Evolutionary conservation across 2,113 vertebrate species (phyloP), one percentile per base, ranked within the genome.

Genomic region (Prochilodus magdalenae): DNA sequence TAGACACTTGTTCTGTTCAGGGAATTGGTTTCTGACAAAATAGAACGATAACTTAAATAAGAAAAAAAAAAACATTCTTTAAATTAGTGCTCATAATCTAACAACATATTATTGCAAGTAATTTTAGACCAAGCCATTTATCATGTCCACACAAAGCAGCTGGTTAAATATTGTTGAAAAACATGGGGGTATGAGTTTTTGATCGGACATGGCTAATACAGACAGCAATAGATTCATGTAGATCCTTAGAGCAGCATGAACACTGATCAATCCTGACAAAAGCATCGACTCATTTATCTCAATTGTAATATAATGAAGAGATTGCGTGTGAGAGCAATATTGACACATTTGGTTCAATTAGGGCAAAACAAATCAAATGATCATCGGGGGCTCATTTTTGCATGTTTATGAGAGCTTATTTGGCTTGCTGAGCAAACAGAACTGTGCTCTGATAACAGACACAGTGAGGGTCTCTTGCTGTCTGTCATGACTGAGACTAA

Each of bases 381-480:
- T 80, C 24, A 79, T 77, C 11, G 27, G 53, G 29, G 72, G 44
- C 53, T 78, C 53, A 73, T 51, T 57, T 16, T 24, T 49, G 59
- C 2, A 20, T 12, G 44, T 62, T 73, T 62, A 26, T 27, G n/a
- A 29, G n/a, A 16, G 59, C 40, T 30, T 80, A 55, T 70, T 66
- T 69, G 74, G 22, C 11, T 71, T 40, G 83, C 26, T 49, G 84
- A 66, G 84, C 85, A 88, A 88, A 84, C 89, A 91, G 84, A 84
- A 83, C 89, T 88, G 89, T 90, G 90, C 91, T 86, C 4, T 67
- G 86, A 47, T 91, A 92, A 92, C 90, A 90, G 90, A 91, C 89
- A 90, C 91, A 90, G 88, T 0, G 36, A 59, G 90, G 86, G 88
- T 90, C 90, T 90, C 85, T 86, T 72, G 84, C 16, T 18, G 82